Percentiles rank a stretch among this genome's conserved stretches.
phyloP scores from a whole-genome alignment of 2,113 vertebrate species.

The Nothobranchius kuhntae region DNA sequence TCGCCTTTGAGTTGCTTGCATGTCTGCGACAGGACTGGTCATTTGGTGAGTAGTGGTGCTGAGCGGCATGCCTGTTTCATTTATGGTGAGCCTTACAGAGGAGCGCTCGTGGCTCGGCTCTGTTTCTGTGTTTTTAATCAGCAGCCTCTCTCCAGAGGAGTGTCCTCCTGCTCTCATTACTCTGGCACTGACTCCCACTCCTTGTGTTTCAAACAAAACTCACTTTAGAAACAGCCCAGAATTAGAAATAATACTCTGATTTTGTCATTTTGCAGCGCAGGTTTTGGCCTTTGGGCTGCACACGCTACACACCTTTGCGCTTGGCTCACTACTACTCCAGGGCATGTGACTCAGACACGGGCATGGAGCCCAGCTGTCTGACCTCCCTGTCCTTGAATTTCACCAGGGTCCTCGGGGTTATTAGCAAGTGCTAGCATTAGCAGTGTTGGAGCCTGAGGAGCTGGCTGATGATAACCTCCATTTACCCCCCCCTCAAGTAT shows the following conservation, averaged over 20 bases:
- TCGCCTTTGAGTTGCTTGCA: not conserved
- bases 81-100: slow-evolving; percentile 18
- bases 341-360: slow-evolving; percentile 50
- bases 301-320: slow-evolving; percentile 38
- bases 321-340: slow-evolving; percentile 26
- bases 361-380: slow-evolving; percentile 45
- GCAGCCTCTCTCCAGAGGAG: slow-evolving; percentile 62
- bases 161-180: slow-evolving; percentile 74
- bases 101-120: slow-evolving; percentile 22
- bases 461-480: slow-evolving; percentile 13
- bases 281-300: slow-evolving; percentile 36
- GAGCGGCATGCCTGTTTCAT: slow-evolving; percentile 35
- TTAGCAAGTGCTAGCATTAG: slow-evolving; percentile 53
- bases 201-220: slow-evolving; percentile 36
- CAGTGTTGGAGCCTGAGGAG: slow-evolving; percentile 42
- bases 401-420: slow-evolving; percentile 35
- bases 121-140: slow-evolving; percentile 52
- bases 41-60: slow-evolving; percentile 20
- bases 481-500: not conserved
- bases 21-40: slow-evolving; percentile 19
- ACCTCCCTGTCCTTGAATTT: slow-evolving; percentile 60
- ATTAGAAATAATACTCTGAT: slow-evolving; percentile 27
- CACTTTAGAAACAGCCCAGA: slow-evolving; percentile 46
- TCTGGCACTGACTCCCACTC: slow-evolving; percentile 31
- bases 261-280: slow-evolving; percentile 31